Base-by-base conservation (phyloP, 2,113 vertebrate species). In the Oryzias celebensis region DNA sequence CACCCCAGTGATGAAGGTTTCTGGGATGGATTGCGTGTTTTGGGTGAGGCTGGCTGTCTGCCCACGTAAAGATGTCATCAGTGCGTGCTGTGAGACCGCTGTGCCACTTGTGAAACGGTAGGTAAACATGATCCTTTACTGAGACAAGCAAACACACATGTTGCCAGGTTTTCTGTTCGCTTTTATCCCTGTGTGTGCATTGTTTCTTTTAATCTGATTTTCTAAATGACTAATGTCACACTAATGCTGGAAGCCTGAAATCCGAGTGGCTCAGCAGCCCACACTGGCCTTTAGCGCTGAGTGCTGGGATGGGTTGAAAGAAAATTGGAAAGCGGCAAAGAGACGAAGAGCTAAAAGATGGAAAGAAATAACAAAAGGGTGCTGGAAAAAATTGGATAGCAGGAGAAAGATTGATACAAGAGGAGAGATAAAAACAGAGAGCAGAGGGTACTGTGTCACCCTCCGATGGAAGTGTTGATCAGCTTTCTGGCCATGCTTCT, bases 171-270 rank as follows among this genome's bases (percentile, higher is more conserved):
- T 17, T 48, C 62, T 69, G 65, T 65, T 53, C 77, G 41, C 61
- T 51, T 22, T 62, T 58, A 53, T 58, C 16, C 74, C 24, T 78
- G 65, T 78, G 15, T 59, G 42, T 57, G 16, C 20, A 20, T 58
- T 60, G 58, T 62, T 59, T 58, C n/a, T 58, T 45, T 46, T 10
- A 24, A 58, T 72, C 59, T 65, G 75, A 77, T 74, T 58, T 74
- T 73, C 36, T 3, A 45, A 63, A 60, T 56, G 63, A n/a, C 77
- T 50, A 56, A 80, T 87, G 80, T 80, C 71, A 58, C 64, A 53
- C 49, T 67, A 49, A 55, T 69, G 60, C 53, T 73, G 71, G 64
- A 46, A 20, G 60, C 64, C 69, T 78, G 83, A 81, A 84, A 87
- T 68, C 75, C 65, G 68, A 86, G 64, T 74, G 68, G 73, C 75